Conservation (phyloP, 2,113 vertebrate species). For the Chroicocephalus ridibundus region DNA sequence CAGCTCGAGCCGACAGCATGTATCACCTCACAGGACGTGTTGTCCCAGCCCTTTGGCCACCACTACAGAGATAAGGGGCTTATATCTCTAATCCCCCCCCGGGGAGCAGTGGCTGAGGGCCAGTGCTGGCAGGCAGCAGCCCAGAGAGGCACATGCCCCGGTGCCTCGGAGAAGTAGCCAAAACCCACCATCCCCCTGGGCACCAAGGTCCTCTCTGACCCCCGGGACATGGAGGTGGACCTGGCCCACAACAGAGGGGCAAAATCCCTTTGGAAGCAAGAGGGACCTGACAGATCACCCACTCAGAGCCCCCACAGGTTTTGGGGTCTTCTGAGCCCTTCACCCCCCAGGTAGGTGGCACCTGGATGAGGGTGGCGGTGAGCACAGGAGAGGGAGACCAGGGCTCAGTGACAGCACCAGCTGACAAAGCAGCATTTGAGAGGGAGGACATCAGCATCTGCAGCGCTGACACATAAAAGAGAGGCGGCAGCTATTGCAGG, state of each 20-base stretch:
- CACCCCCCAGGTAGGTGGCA: fast-evolving
- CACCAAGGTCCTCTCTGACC: neutral
- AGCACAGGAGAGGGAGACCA: neutral
- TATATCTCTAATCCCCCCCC: neutral
- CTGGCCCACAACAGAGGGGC: neutral
- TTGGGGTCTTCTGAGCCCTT: neutral
- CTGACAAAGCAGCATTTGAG: slow-evolving; percentile 34
- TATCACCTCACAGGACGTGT: fast-evolving
- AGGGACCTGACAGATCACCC: neutral
- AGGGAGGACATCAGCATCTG: slow-evolving; percentile 32
- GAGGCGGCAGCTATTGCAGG: neutral
- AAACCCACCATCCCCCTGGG: neutral
- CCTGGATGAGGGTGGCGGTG: fast-evolving
- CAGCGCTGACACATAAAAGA: neutral
- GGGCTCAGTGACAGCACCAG: neutral
- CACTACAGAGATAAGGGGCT: neutral
- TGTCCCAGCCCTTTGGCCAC: neutral
- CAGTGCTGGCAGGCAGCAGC: neutral
- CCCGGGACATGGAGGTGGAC: neutral
- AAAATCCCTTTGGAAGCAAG: neutral
- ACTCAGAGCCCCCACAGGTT: neutral
- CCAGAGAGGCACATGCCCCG: neutral
- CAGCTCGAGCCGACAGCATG: fast-evolving
- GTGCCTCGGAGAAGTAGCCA: neutral
- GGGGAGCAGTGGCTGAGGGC: neutral